Percentiles rank a stretch among this genome's conserved stretches.
Conservation (phyloP, 2,888 invertebrate species). For the Morpho achilles region DNA sequence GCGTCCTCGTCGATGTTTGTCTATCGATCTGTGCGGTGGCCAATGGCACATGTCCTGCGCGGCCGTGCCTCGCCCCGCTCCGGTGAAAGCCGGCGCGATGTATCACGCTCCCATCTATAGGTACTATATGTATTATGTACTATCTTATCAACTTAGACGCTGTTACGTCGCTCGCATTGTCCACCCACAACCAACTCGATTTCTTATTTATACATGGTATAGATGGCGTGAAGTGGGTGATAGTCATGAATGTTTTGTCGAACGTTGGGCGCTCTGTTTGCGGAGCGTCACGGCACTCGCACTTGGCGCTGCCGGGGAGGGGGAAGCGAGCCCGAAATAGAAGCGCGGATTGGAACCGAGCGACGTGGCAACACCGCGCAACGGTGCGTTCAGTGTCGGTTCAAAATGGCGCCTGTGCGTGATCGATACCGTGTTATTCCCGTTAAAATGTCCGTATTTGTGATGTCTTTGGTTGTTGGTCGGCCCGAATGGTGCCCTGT, state of each 20-base stretch:
- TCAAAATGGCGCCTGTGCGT: slow-evolving; percentile 79
- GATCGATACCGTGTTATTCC: slow-evolving; percentile 76
- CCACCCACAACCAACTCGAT: slow-evolving; percentile 50
- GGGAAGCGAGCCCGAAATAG: slow-evolving; percentile 71
- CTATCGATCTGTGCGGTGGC: slow-evolving; percentile 82
- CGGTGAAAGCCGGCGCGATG: slow-evolving; percentile 69
- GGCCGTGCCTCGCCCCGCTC: slow-evolving; percentile 63
- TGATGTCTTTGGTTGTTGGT: slow-evolving; percentile 72
- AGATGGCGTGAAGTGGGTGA: slow-evolving; percentile 39
- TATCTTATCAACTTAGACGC: slow-evolving; percentile 58
- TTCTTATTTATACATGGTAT: slow-evolving; percentile 51
- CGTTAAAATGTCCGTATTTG: slow-evolving; percentile 70
- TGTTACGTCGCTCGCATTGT: slow-evolving; percentile 38
- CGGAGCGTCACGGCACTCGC: slow-evolving; percentile 48
- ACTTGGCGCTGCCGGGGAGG: slow-evolving; percentile 22
- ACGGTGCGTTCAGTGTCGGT: slow-evolving; percentile 69
- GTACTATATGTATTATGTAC: slow-evolving; percentile 49
- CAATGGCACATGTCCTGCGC: slow-evolving; percentile 82
- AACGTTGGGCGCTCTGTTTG: slow-evolving; percentile 59
- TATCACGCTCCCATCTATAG: slow-evolving; percentile 39
- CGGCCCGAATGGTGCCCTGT: slow-evolving; percentile 68
- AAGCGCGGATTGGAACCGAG: slow-evolving; percentile 64
- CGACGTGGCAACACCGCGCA: slow-evolving; percentile 76
- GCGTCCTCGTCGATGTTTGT: slow-evolving; percentile 78
- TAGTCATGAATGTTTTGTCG: slow-evolving; percentile 59